phyloP scores from a whole-genome alignment of 1,140 invertebrate species.

The Mylabris phalerata region DNA sequence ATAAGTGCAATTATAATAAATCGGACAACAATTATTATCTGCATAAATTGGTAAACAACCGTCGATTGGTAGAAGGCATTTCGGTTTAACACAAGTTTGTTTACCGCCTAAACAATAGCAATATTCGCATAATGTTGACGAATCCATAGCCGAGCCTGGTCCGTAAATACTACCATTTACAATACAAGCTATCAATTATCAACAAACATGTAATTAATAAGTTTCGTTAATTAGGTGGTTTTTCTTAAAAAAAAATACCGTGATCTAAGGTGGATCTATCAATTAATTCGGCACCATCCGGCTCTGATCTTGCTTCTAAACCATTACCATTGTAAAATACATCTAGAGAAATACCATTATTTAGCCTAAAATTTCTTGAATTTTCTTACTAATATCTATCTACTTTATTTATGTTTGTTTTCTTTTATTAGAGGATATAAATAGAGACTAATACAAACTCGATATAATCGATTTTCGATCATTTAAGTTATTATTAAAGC shows the following conservation, averaged over 20 bases:
- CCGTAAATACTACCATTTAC: conserved; percentile 68
- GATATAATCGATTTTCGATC: too few relatives aligned
- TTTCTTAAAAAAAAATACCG: conserved; percentile 6
- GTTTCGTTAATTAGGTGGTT: background rate
- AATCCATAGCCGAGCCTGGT: conserved; percentile 77
- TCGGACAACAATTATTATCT: conserved; percentile 73
- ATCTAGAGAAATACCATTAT: background rate
- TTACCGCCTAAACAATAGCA: conserved; percentile 72
- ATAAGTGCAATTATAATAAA: conserved; percentile 70
- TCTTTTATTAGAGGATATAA: background rate
- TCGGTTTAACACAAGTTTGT: conserved; percentile 71
- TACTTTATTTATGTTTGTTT: too few relatives aligned
- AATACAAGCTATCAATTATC: conserved; percentile 54
- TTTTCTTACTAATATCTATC: too few relatives aligned
- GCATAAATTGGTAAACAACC: conserved; percentile 65
- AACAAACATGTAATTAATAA: background rate
- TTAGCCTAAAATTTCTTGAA: too few relatives aligned
- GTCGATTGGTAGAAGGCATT: conserved; percentile 68
- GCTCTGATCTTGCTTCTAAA: conserved; percentile 17
- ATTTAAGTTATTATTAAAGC: too few relatives aligned
- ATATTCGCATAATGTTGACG: conserved; percentile 71
- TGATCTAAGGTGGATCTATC: background rate
- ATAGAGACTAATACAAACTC: too few relatives aligned
- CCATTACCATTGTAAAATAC: conserved; percentile 2
- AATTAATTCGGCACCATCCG: conserved; percentile 1